Conservation (phyloP, 1,140 invertebrate species). For the Rhynchophorus ferrugineus region DNA sequence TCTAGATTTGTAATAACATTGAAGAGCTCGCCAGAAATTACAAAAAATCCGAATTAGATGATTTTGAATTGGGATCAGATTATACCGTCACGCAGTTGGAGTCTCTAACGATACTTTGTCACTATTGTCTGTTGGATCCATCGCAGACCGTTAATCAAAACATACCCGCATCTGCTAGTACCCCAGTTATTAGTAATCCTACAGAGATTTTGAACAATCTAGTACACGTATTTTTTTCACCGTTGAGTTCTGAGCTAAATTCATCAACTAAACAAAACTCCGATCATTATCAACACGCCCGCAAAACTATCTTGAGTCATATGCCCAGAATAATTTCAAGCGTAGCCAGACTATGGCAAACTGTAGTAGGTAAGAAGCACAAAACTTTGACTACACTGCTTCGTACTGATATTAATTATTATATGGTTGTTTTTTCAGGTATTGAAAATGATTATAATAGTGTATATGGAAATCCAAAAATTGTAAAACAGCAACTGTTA, state of each 20-base stretch:
- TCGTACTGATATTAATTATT: neutral
- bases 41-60: conserved; percentile 29
- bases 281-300: conserved; percentile 53
- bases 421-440: conserved; percentile 17
- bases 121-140: conserved; percentile 77
- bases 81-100: conserved; percentile 75
- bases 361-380: conserved; percentile 41
- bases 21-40: conserved; percentile 49
- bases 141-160: conserved; percentile 55
- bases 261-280: conserved; percentile 34
- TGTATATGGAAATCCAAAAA: conserved; percentile 53
- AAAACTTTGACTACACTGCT: neutral
- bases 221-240: conserved; percentile 63
- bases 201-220: conserved; percentile 75
- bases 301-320: conserved; percentile 68
- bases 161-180: conserved; percentile 44
- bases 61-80: conserved; percentile 50
- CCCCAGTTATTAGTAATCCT: conserved; percentile 44
- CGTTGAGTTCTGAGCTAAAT: conserved; percentile 29
- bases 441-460: conserved; percentile 42
- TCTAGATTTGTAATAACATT: conserved; percentile 67
- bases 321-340: conserved; percentile 76
- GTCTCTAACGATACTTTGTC: conserved; percentile 73
- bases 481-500: conserved; percentile 70
- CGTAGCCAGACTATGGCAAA: conserved; percentile 74